These are phyloP conservation scores for Spizaetus ornatus DNA, from an alignment of 2,113 vertebrate species.

Conservation along the genomic window DNA sequence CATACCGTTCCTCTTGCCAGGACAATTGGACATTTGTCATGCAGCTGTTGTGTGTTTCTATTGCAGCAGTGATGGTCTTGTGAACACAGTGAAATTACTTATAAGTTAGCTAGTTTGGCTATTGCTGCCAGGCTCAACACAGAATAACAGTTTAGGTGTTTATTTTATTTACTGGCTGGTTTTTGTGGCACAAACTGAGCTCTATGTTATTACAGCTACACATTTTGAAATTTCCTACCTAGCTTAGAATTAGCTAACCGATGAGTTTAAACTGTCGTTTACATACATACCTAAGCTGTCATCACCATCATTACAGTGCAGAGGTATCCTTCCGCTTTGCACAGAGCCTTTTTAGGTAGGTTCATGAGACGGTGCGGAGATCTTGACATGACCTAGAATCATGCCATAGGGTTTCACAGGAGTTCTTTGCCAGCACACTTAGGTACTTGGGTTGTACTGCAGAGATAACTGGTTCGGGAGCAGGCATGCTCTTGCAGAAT, in stretches of 20 bases:
- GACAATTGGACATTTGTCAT: neutral
- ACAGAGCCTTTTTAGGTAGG: neutral
- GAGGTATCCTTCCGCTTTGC: neutral
- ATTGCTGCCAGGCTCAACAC: neutral
- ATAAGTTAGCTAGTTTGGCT: neutral
- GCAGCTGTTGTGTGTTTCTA: neutral
- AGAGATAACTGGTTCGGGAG: neutral
- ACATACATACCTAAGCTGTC: neutral
- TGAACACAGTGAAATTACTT: neutral
- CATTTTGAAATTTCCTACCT: neutral
- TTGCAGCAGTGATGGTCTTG: neutral
- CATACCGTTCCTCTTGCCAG: neutral
- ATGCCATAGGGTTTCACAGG: neutral
- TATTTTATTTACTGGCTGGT: neutral
- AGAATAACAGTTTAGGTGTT: neutral
- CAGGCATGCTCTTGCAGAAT: neutral
- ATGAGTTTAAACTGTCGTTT: neutral
- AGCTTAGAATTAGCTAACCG: neutral
- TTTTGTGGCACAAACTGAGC: neutral
- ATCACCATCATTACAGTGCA: neutral
- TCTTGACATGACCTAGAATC: neutral
- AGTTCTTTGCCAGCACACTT: neutral
- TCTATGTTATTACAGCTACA: neutral
- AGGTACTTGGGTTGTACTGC: neutral
- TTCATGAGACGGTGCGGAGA: neutral